A percentile compares a stretch with the other conserved stretches of the same genome.
These are phyloP conservation scores for Stictocephala bisonia DNA, from an alignment of 2,888 invertebrate species.

Conservation along the genomic window DNA sequence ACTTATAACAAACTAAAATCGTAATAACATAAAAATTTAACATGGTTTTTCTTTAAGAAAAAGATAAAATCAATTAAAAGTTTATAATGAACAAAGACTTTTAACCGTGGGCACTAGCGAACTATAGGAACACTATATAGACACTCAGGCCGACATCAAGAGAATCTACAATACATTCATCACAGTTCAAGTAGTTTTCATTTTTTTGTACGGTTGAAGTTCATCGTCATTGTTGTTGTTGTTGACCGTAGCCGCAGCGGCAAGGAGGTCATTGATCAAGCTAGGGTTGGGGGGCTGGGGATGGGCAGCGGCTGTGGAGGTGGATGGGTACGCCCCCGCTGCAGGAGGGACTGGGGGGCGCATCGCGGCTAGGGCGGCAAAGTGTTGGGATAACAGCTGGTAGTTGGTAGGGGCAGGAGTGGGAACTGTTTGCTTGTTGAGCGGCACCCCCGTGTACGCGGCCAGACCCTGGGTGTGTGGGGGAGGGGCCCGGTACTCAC, in stretches of 20 bases:
- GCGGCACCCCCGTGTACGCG: slow-evolving; percentile 74
- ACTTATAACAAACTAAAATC: slow-evolving; percentile 48
- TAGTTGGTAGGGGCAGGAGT: slow-evolving; percentile 66
- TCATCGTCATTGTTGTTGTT: slow-evolving; percentile 67
- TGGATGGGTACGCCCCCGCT: slow-evolving; percentile 53
- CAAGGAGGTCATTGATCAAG: slow-evolving; percentile 63
- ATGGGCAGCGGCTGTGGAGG: slow-evolving; percentile 61
- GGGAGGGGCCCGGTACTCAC: slow-evolving; percentile 87
- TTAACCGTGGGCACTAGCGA: slow-evolving; percentile 41
- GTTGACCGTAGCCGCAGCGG: slow-evolving; percentile 65
- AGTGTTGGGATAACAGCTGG: slow-evolving; percentile 48
- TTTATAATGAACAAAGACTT: slow-evolving; percentile 38
- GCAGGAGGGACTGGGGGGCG: slow-evolving; percentile 48
- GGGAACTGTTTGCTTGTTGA: slow-evolving; percentile 75
- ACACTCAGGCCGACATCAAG: slow-evolving; percentile 44
- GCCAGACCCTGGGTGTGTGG: slow-evolving; percentile 58
- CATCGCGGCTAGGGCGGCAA: slow-evolving; percentile 45
- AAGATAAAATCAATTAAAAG: slow-evolving; percentile 33
- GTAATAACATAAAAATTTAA: slow-evolving; percentile 46
- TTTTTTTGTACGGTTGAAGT: slow-evolving; percentile 89
- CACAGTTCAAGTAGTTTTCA: slow-evolving; percentile 80
- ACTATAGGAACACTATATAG: slow-evolving; percentile 51
- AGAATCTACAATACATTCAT: slow-evolving; percentile 10
- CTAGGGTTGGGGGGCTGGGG: slow-evolving; percentile 63
- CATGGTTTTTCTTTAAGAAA: slow-evolving; percentile 44